Evolutionary conservation across 1,140 invertebrate genomes (phyloP).

Genomic region (Drosophila prosaltans): DNA sequence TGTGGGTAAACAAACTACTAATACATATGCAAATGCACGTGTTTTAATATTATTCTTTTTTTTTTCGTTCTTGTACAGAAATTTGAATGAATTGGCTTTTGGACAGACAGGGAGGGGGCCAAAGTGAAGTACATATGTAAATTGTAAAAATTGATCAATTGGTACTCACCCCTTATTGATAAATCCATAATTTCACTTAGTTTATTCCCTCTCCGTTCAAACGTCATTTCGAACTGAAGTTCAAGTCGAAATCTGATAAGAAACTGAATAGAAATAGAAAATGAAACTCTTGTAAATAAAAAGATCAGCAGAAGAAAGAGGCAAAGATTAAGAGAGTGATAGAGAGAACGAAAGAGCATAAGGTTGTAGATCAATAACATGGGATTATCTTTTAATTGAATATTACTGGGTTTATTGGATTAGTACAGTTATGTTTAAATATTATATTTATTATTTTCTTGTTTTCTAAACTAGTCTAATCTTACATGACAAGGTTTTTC

Average conservation of each 20-base stretch:
- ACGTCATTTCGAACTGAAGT: slow-evolving; percentile 37
- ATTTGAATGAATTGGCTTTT: slow-evolving; percentile 41
- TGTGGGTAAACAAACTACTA: slow-evolving; percentile 63
- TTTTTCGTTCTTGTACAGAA: slow-evolving; percentile 23
- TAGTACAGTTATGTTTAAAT: too few species aligned
- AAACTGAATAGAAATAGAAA: background rate
- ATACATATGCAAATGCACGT: slow-evolving; percentile 61
- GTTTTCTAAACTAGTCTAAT: too few species aligned
- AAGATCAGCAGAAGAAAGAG: slow-evolving; percentile 53
- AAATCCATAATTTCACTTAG: slow-evolving; percentile 69
- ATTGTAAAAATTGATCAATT: background rate
- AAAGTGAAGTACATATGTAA: background rate
- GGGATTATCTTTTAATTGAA: too few species aligned
- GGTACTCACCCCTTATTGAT: slow-evolving; percentile 68
- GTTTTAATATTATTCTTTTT: slow-evolving; percentile 34
- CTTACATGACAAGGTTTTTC: too few species aligned
- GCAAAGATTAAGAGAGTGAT: slow-evolving; percentile 1
- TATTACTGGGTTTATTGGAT: too few species aligned
- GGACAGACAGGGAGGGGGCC: background rate
- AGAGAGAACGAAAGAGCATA: slow-evolving; percentile 1
- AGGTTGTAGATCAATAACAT: too few species aligned
- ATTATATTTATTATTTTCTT: too few species aligned
- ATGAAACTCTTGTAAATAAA: slow-evolving; percentile 47
- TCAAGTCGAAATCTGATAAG: slow-evolving; percentile 35
- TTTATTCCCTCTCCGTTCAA: slow-evolving; percentile 25